phyloP scores from a whole-genome alignment of 2,113 vertebrate genomes.

The Spea multiplicata region DNA sequence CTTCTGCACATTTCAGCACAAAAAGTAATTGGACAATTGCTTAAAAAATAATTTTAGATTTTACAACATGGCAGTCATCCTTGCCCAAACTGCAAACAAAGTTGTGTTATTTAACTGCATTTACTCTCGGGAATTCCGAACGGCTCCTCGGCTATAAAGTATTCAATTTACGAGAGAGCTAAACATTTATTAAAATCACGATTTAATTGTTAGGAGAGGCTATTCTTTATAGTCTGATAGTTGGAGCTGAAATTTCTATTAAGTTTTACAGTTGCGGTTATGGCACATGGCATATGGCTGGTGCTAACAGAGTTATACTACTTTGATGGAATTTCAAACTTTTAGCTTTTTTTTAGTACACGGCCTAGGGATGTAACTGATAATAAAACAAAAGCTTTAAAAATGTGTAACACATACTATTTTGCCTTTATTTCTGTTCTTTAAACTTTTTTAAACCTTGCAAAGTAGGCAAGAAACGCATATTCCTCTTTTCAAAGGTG shows the following conservation, averaged over 20 bases:
- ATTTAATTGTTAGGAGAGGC: constrained; percentile 24
- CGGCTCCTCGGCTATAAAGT: background rate
- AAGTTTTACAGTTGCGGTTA: constrained; percentile 21
- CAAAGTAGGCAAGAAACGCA: no score
- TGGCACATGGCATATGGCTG: constrained; percentile 18
- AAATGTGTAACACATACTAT: no score
- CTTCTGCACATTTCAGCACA: no score
- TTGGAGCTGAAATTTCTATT: constrained; percentile 38
- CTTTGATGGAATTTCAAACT: constrained; percentile 4
- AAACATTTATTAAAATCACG: constrained; percentile 32
- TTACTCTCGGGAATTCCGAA: no score
- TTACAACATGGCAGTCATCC: no score
- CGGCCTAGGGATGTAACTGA: constrained; percentile 27
- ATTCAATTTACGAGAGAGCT: constrained; percentile 9
- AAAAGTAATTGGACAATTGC: no score
- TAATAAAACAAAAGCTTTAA: background rate
- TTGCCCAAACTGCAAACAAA: no score
- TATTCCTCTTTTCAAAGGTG: no score
- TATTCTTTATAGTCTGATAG: constrained; percentile 20
- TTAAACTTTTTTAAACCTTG: no score
- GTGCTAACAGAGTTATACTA: background rate
- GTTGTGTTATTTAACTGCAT: no score
- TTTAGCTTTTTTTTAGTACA: constrained; percentile 13
- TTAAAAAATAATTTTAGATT: no score
- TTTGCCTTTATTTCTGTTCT: no score